These are phyloP conservation scores for Muraenolepis orangiensis DNA, from an alignment of 2,797 vertebrate genomes.

Conservation along the genomic window DNA sequence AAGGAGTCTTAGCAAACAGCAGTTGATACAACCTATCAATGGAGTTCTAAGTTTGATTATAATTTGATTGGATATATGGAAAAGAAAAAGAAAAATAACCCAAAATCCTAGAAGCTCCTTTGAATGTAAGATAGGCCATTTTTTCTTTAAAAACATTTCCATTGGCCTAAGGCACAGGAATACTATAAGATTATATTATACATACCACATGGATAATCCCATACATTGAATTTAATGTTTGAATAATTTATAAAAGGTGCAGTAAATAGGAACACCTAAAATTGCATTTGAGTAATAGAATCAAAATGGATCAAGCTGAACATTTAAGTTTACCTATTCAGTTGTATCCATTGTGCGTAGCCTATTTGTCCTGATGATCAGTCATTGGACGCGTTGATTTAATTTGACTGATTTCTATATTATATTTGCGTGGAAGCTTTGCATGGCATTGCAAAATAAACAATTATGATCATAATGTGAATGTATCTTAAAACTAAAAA, in stretches of 20 bases:
- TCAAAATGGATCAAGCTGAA: slow-evolving; percentile 50
- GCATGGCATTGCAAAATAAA: slow-evolving; percentile 21
- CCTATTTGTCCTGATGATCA: slow-evolving; percentile 44
- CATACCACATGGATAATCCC: slow-evolving; percentile 62
- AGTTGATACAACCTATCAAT: slow-evolving; percentile 75
- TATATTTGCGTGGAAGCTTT: slow-evolving; percentile 16
- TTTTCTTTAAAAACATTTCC: slow-evolving; percentile 77
- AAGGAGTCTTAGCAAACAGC: slow-evolving; percentile 75
- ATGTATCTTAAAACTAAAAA: slow-evolving; percentile 10
- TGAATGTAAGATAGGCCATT: slow-evolving; percentile 73
- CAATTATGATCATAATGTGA: slow-evolving; percentile 5
- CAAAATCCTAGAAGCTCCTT: slow-evolving; percentile 67
- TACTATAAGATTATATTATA: slow-evolving; percentile 73
- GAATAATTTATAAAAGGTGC: slow-evolving; percentile 65
- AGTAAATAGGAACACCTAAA: slow-evolving; percentile 61
- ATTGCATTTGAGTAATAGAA: slow-evolving; percentile 61
- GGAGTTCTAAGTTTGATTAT: slow-evolving; percentile 66
- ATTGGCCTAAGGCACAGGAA: slow-evolving; percentile 81
- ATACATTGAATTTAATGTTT: slow-evolving; percentile 57
- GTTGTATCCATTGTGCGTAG: slow-evolving; percentile 69
- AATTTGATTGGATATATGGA: slow-evolving; percentile 65
- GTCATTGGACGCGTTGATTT: slow-evolving; percentile 30
- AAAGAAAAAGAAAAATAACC: slow-evolving; percentile 61
- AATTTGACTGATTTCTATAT: slow-evolving; percentile 20
- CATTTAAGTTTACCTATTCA: slow-evolving; percentile 46